A percentile compares a stretch with the other conserved stretches of the same genome.
Conservation (phyloP, 2,888 invertebrate species). For the Cantharis flavilabris region DNA sequence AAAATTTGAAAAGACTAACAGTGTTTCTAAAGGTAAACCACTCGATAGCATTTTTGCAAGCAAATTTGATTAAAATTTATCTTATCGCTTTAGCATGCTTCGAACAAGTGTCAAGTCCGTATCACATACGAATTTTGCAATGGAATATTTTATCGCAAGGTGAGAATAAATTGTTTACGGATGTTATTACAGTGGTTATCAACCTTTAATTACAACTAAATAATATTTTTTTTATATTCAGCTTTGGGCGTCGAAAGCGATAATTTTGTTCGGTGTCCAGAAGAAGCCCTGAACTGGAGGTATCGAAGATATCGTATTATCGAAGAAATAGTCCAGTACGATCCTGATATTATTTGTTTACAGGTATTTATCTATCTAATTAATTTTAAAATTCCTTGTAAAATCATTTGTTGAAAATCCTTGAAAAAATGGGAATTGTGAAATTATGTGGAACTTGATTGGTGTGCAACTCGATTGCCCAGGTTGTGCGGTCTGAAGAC, state of each 20-base stretch:
- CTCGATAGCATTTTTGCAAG: background rate
- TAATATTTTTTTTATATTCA: constrained; percentile 46
- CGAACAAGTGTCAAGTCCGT: constrained; percentile 55
- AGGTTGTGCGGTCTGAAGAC: too few species aligned
- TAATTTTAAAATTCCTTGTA: too few species aligned
- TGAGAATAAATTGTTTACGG: constrained; percentile 43
- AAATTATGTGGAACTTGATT: too few species aligned
- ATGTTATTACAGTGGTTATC: background rate
- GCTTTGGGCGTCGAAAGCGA: constrained; percentile 73
- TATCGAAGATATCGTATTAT: constrained; percentile 68
- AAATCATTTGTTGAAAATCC: too few species aligned
- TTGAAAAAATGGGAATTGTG: too few species aligned
- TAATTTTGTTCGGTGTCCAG: constrained; percentile 72
- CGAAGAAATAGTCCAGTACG: constrained; percentile 71
- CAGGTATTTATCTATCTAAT: constrained; percentile 57
- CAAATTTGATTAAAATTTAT: background rate
- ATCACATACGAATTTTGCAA: constrained; percentile 65
- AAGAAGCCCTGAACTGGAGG: constrained; percentile 72
- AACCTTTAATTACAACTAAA: background rate
- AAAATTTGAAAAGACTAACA: constrained; percentile 55
- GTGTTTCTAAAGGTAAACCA: constrained; percentile 55
- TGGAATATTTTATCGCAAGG: constrained; percentile 77
- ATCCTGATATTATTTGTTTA: constrained; percentile 73
- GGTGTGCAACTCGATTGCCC: too few species aligned
- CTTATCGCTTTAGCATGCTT: constrained; percentile 54